Percentiles rank a stretch among this genome's conserved stretches.
phyloP scores from a whole-genome alignment of 2,797 vertebrate genomes.

The Antennarius maculatus region DNA sequence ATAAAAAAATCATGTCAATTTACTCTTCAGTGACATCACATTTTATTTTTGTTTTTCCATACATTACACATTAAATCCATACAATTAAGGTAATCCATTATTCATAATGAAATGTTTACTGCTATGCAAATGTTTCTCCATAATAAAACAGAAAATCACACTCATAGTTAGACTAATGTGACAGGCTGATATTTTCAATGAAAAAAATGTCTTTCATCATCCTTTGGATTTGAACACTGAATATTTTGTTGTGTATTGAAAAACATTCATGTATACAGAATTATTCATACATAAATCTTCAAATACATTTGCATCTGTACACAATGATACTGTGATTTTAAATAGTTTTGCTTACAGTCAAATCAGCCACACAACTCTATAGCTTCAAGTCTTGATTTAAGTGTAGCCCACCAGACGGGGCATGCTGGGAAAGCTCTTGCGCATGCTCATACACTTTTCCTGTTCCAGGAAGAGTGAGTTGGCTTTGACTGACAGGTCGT shows the following conservation, averaged over 20 bases:
- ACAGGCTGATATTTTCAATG: neutral
- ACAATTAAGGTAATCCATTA: neutral
- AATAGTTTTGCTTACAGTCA: slow-evolving; percentile 3
- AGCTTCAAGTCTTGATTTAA: slow-evolving; percentile 57
- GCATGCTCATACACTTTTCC: slow-evolving; percentile 95
- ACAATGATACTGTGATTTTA: neutral
- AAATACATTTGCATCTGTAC: too few relatives aligned
- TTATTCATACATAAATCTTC: too few relatives aligned
- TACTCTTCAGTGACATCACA: neutral
- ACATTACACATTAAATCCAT: neutral
- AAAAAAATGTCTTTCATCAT: too few relatives aligned
- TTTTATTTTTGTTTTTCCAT: slow-evolving; percentile 3
- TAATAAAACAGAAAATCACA: neutral
- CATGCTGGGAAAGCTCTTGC: slow-evolving; percentile 90
- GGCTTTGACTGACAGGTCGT: slow-evolving; percentile 91
- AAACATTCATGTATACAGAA: too few relatives aligned
- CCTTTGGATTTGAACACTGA: too few relatives aligned
- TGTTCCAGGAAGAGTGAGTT: slow-evolving; percentile 94
- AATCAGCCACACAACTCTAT: slow-evolving; percentile 28
- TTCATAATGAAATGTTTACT: neutral
- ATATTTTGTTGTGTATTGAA: too few relatives aligned
- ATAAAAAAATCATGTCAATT: too few relatives aligned
- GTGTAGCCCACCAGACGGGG: slow-evolving; percentile 86
- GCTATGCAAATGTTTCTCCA: neutral
- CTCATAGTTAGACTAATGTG: neutral